Evolutionary conservation across 2,113 vertebrate species (phyloP), one percentile per base, ranked within the genome.

Genomic region (Eonycteris spelaea): DNA sequence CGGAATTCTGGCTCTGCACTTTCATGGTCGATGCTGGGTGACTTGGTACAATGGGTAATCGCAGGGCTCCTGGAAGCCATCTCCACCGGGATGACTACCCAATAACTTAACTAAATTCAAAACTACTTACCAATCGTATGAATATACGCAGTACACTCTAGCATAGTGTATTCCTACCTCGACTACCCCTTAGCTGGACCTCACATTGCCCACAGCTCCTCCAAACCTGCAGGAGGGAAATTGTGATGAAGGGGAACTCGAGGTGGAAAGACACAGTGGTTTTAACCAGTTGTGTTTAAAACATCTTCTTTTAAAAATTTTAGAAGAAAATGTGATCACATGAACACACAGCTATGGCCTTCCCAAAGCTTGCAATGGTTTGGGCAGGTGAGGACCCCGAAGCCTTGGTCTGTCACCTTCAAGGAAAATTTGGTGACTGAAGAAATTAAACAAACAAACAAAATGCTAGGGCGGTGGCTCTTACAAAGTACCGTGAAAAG

Each of bases 271-370:
- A 71, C 51, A 38, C 24, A 80, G 43, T 53, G 18, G 2, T 88
- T 94, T 95, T 73, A 83, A 78, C 38, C n/a, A 67, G 21, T 6
- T 74, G 48, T 68, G 71, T 30, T 48, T 73, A 79, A 63, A 71
- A 79, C 63, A 70, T 35, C 35, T 86, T 74, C 28, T 11, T 82
- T 83, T 91, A 9, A 57, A 63, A 55, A n/a, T 53, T 68, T 53
- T 40, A n/a, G 38, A 21, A 28, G 55, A 38, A 71, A 33, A 78
- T 9, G 8, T 59, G 57, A 45, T 26, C 30, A 7, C 4, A 2
- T 55, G 30, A 82, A 19, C 43, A 55, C 8, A 33, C 10, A 51
- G 28, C 40, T 71, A 6, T 1, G 35, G n/a, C 8, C 10, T 90
- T 75, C 33, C 53, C 11, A 48, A 61, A 68, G 35, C 16, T 80